Evolutionary conservation across 2,113 vertebrate genomes (phyloP).

Genomic region (Condylura cristata): DNA sequence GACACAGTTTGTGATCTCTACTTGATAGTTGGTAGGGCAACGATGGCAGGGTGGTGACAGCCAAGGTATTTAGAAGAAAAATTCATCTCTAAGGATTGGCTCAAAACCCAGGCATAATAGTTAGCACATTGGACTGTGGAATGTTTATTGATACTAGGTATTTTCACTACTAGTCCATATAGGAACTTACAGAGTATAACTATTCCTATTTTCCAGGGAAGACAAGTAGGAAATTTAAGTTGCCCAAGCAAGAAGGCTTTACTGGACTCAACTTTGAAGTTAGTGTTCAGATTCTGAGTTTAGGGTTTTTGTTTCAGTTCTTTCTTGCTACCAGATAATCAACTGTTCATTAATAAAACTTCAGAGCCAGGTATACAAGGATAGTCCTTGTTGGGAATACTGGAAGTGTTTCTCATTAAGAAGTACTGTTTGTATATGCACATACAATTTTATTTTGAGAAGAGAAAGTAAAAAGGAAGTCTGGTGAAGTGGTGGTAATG

Average conservation of each 20-base stretch:
- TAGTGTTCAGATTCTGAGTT: not conserved
- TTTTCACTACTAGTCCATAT: not conserved
- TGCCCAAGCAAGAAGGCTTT: not conserved
- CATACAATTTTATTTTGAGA: not conserved
- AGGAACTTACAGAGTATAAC: not conserved
- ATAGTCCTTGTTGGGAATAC: not conserved
- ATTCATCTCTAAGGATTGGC: not conserved
- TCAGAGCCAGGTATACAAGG: not conserved
- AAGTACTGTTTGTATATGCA: not conserved
- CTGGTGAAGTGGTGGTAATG: not conserved
- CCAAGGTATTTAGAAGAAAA: not conserved
- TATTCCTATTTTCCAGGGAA: not conserved
- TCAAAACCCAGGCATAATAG: not conserved
- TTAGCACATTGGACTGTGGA: rapidly evolving
- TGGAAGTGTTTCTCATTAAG: not conserved
- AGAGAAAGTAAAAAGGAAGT: not conserved
- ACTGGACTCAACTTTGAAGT: not conserved
- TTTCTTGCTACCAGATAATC: not conserved
- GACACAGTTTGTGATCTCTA: not conserved
- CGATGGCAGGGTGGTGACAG: no score
- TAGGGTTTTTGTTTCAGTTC: not conserved
- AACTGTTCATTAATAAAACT: not conserved
- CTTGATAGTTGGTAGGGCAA: not conserved
- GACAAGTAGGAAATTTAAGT: not conserved
- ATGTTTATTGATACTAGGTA: no score